Conservation (phyloP, 2,888 invertebrate genomes). For the Pollenia griseotomentosa region DNA sequence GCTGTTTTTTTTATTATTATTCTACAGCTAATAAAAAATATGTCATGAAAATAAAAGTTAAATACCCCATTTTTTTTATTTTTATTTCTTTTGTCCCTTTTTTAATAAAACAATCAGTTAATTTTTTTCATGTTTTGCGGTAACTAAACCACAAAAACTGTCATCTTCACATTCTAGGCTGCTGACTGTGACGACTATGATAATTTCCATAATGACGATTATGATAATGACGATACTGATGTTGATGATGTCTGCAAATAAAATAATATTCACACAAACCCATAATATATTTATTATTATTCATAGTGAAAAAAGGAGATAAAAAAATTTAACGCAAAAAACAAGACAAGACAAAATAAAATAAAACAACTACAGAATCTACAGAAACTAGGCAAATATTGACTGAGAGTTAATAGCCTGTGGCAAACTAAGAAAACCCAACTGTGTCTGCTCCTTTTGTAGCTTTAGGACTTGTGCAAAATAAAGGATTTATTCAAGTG, state of each 20-base stretch:
- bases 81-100: neutral
- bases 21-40: neutral
- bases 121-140: slow-evolving; percentile 19
- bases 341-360: neutral
- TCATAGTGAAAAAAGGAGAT: slow-evolving; percentile 11
- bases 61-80: slow-evolving; percentile 17
- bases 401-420: slow-evolving; percentile 68
- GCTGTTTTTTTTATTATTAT: neutral
- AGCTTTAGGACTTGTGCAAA: slow-evolving; percentile 58
- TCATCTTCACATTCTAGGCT: slow-evolving; percentile 24
- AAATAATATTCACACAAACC: slow-evolving; percentile 13
- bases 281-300: slow-evolving; percentile 25
- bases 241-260: slow-evolving; percentile 40
- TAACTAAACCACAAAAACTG: slow-evolving; percentile 12
- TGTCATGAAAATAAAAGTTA: slow-evolving; percentile 17
- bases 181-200: neutral
- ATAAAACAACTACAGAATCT: neutral
- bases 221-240: neutral
- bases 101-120: slow-evolving; percentile 16
- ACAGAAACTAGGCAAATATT: slow-evolving; percentile 64
- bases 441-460: slow-evolving; percentile 67
- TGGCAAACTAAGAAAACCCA: slow-evolving; percentile 69
- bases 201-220: neutral
- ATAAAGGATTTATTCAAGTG: slow-evolving; percentile 64
- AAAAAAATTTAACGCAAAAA: neutral